These are phyloP conservation scores for Romanogobio albipinnatus DNA, from an alignment of 2,113 vertebrate genomes.

Conservation along the genomic window DNA sequence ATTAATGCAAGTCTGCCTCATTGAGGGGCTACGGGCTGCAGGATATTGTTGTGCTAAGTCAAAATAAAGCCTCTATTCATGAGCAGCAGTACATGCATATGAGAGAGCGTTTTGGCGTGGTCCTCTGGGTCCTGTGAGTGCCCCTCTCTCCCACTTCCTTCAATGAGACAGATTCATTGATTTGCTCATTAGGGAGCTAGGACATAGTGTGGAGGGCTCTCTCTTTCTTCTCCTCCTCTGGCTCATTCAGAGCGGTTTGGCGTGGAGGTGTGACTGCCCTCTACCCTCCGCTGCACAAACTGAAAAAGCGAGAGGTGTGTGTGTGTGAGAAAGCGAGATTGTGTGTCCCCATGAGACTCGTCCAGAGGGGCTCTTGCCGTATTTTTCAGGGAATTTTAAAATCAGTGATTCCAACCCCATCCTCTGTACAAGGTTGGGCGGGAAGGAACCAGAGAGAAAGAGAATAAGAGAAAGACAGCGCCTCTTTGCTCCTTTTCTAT, in stretches of 20 bases:
- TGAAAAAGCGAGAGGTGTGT: slow-evolving; percentile 72
- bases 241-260: slow-evolving; percentile 73
- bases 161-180: slow-evolving; percentile 79
- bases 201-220: slow-evolving; percentile 67
- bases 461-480: neutral
- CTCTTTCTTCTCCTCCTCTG: slow-evolving; percentile 68
- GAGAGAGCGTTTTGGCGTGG: slow-evolving; percentile 76
- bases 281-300: slow-evolving; percentile 76
- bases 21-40: slow-evolving; percentile 64
- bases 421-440: slow-evolving; percentile 57
- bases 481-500: neutral
- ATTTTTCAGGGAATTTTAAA: slow-evolving; percentile 84
- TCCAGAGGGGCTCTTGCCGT: slow-evolving; percentile 82
- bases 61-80: slow-evolving; percentile 74
- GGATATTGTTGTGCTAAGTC: slow-evolving; percentile 79
- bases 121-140: slow-evolving; percentile 67
- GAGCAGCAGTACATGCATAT: slow-evolving; percentile 73
- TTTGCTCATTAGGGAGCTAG: slow-evolving; percentile 78
- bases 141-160: slow-evolving; percentile 67
- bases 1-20: slow-evolving; percentile 73
- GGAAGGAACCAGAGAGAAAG: slow-evolving; percentile 8
- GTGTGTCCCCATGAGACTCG: slow-evolving; percentile 47
- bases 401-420: slow-evolving; percentile 80
- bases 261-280: slow-evolving; percentile 77
- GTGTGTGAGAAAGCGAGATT: slow-evolving; percentile 19